Evolutionary conservation across 2,113 vertebrate genomes (phyloP), one percentile per base, ranked within the genome.

Genomic region (Hemibagrus wyckioides): DNA sequence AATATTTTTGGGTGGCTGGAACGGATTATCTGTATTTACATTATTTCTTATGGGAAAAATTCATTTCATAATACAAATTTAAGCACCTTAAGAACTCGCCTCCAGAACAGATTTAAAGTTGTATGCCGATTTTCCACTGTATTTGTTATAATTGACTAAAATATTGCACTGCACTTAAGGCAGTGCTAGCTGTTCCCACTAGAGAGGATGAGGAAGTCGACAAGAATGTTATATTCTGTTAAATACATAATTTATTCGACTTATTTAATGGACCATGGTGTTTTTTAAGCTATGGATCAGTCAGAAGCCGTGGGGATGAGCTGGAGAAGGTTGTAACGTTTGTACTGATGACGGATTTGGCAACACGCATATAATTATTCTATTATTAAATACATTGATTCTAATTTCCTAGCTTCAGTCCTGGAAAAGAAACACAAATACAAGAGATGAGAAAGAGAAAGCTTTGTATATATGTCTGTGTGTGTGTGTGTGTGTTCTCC

Each of bases 401-500:
- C 14, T 52, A 30, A 77, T 69, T 41, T 63, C 71, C 1, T 79
- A 67, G 39, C 52, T 61, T 61, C 33, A 28, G 13, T 36, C n/a
- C 25, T 80, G 61, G 48, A 17, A 25, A 10, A 7, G 6, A 21
- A 33, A 7, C 44, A 2, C 44, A 48, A 48, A 44, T 69, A 57
- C 48, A 73, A 67, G 30, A 33, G 75, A 61, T 21, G 33, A 69
- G 39, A 2, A 76, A 76, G 23, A 75, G 23, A 48, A 48, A 48
- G 41, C 73, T 76, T 61, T 33, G 84, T 63, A 25, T 59, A 33
- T 59, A 21, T 77, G 71, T 76, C 69, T 84, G n/a, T 88, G 82
- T 85, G 48, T 69, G 57, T 52, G 10, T 36, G 61, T 36, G 59
- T 84, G 50, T 59, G 39, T 41, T 56, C 30, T 83, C 73, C 56